These are phyloP conservation scores for Sebastes hubbsi DNA, from an alignment of 2,797 vertebrate genomes.

Conservation along the genomic window DNA sequence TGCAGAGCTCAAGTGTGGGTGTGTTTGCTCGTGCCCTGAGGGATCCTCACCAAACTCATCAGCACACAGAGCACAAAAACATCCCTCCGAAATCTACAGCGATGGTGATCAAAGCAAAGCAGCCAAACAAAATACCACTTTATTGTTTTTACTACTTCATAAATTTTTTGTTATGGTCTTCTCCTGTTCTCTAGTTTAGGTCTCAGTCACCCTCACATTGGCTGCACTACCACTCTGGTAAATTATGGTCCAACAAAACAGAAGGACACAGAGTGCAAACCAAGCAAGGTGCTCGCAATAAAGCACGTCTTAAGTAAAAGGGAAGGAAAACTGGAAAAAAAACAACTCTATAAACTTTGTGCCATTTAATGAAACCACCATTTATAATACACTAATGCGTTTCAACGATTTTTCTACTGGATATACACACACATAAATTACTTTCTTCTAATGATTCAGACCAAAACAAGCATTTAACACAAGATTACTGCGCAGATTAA, in stretches of 20 bases:
- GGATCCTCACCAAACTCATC: conserved; percentile 25
- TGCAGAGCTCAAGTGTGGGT: conserved; percentile 42
- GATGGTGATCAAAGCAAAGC: conserved; percentile 32
- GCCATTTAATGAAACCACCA: neutral
- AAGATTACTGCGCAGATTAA: neutral
- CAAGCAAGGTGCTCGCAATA: neutral
- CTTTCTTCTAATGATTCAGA: neutral
- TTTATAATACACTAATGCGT: neutral
- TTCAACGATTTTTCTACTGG: neutral
- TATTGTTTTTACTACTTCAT: conserved; percentile 26
- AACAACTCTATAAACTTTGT: neutral
- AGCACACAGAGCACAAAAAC: conserved; percentile 31
- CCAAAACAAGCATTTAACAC: neutral
- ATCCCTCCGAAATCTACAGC: conserved; percentile 17
- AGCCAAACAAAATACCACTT: conserved; percentile 34
- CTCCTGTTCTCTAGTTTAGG: conserved; percentile 7
- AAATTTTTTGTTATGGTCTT: conserved; percentile 14
- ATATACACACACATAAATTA: neutral
- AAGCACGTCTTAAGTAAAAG: neutral
- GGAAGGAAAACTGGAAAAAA: neutral
- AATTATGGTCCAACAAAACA: conserved; percentile 11
- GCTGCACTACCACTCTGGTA: neutral
- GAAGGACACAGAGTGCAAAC: neutral
- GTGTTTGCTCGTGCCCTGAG: conserved; percentile 41
- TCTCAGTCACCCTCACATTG: neutral